Conservation (phyloP, 2,113 vertebrate species). For the Bubalus kerabau region DNA sequence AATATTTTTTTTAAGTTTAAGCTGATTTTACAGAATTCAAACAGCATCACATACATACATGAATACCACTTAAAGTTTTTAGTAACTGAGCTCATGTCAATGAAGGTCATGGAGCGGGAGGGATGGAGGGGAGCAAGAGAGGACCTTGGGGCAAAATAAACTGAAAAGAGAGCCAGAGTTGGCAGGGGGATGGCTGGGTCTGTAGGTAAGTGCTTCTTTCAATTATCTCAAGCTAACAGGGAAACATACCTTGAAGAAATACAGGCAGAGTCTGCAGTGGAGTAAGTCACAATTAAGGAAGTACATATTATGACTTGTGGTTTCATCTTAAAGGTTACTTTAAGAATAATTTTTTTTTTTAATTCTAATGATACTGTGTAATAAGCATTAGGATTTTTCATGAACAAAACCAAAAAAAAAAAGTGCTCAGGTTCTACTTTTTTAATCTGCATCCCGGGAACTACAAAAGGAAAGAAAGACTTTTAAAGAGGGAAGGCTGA, state of each 20-base stretch:
- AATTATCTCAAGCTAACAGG: neutral
- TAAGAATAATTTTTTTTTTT: neutral
- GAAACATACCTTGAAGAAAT: fast-evolving
- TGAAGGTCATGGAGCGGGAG: neutral
- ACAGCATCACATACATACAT: neutral
- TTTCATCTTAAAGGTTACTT: neutral
- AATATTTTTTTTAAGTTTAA: neutral
- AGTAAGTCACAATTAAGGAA: neutral
- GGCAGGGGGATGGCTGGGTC: neutral
- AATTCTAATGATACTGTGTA: neutral
- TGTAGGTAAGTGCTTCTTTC: neutral
- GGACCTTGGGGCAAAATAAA: neutral
- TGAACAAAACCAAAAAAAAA: neutral
- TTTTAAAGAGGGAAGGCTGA: neutral
- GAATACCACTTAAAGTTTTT: neutral
- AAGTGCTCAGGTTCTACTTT: neutral
- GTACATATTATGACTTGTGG: neutral
- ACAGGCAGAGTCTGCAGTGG: neutral
- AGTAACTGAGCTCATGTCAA: neutral
- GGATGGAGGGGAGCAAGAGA: neutral
- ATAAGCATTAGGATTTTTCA: neutral
- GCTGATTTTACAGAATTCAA: neutral
- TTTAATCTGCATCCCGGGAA: neutral
- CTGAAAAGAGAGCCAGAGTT: neutral
- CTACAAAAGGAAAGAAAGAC: neutral